phyloP scores from a whole-genome alignment of 2,888 invertebrate species.

The Drosophila nigritarsus region DNA sequence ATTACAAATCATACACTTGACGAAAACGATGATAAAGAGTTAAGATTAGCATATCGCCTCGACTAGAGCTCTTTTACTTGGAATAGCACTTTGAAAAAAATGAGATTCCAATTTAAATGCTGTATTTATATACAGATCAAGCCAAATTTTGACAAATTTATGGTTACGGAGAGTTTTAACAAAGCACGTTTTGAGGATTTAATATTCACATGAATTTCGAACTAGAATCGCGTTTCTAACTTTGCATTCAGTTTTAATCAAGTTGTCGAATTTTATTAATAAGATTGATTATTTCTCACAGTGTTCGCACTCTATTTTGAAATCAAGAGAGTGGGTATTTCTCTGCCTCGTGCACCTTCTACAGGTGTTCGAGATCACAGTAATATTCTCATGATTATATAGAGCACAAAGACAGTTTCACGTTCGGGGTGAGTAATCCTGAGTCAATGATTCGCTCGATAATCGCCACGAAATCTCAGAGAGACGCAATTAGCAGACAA shows the following conservation, averaged over 20 bases:
- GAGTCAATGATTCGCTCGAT: conserved; percentile 44
- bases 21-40: background rate
- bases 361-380: conserved; percentile 51
- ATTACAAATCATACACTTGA: conserved; percentile 41
- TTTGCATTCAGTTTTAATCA: background rate
- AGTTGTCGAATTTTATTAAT: background rate
- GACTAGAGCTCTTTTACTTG: too few species aligned
- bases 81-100: background rate
- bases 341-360: conserved; percentile 21
- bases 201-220: background rate
- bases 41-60: background rate
- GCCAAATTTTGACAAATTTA: background rate
- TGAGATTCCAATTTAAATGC: background rate
- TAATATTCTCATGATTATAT: conserved; percentile 40
- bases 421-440: conserved; percentile 75
- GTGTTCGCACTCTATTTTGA: conserved; percentile 8
- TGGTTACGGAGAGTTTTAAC: background rate
- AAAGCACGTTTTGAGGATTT: background rate
- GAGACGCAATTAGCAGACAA: conserved; percentile 34
- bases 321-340: conserved; percentile 14
- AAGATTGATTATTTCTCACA: background rate
- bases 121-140: background rate
- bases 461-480: conserved; percentile 9
- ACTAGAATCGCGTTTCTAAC: background rate
- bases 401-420: conserved; percentile 41